These are phyloP conservation scores for Neodon shergylaensis DNA, from an alignment of 2,113 vertebrate genomes.

Conservation along the genomic window DNA sequence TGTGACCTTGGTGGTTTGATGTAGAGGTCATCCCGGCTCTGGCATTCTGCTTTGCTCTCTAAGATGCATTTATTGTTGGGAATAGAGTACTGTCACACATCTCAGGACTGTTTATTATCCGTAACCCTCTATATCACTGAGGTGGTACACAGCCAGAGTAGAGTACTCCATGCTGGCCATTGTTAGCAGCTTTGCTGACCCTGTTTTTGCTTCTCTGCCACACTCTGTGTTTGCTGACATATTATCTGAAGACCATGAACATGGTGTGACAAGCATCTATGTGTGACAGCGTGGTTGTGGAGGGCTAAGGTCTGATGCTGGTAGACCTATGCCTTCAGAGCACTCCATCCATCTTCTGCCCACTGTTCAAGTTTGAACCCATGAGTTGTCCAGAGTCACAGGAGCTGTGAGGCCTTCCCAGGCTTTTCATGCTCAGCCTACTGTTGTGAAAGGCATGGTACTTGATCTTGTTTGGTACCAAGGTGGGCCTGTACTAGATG, in stretches of 20 bases:
- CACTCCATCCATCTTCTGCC: not conserved
- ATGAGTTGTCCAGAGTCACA: not conserved
- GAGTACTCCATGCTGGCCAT: not conserved
- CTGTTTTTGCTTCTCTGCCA: not conserved
- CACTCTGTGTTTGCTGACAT: not conserved
- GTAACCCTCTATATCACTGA: not conserved
- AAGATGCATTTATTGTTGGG: not conserved
- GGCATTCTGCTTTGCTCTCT: not conserved
- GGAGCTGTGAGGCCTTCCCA: not conserved
- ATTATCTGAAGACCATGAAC: not conserved
- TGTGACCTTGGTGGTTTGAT: not conserved
- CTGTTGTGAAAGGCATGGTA: not conserved
- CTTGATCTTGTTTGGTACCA: conserved; percentile 18
- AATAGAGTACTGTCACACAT: not conserved
- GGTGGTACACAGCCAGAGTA: not conserved
- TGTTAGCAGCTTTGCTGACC: not conserved
- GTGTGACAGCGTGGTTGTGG: not conserved
- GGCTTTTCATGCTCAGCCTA: not conserved
- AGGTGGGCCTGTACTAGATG: not conserved
- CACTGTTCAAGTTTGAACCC: not conserved
- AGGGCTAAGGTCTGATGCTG: not conserved
- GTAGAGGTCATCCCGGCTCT: conserved; percentile 33
- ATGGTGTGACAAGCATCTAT: not conserved
- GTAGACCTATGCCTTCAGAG: not conserved
- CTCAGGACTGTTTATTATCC: not conserved